These are phyloP conservation scores for Drosophila cyrtoloma DNA, from an alignment of 2,888 invertebrate species.

Conservation along the genomic window DNA sequence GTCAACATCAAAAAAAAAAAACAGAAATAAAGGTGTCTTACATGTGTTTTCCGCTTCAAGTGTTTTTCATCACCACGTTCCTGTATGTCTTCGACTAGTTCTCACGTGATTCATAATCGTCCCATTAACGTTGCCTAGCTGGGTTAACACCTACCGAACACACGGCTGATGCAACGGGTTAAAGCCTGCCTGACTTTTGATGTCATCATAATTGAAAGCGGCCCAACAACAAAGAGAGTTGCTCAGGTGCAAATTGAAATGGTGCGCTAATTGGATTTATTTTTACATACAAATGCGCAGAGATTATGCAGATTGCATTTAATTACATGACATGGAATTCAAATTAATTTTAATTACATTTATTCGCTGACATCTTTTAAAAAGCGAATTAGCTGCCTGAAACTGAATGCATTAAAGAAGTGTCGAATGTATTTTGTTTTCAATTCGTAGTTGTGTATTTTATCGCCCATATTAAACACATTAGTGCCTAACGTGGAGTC, in stretches of 20 bases:
- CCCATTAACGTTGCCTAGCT: constrained; percentile 49
- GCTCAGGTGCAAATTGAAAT: background rate
- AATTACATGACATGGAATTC: background rate
- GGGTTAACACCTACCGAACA: constrained; percentile 10
- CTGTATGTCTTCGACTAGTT: constrained; percentile 27
- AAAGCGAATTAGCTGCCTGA: background rate
- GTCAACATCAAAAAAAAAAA: background rate
- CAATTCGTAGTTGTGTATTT: background rate
- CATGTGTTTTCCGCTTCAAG: constrained; percentile 55
- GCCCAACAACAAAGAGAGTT: constrained; percentile 6
- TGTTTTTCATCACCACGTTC: constrained; percentile 19
- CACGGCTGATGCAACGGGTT: background rate
- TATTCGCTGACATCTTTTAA: background rate
- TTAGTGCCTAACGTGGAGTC: background rate
- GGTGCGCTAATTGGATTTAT: constrained; percentile 2
- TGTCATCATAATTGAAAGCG: constrained; percentile 13
- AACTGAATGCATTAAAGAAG: background rate
- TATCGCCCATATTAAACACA: background rate
- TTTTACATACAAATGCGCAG: background rate
- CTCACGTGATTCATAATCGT: constrained; percentile 57
- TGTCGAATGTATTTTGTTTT: background rate
- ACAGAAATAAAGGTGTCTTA: constrained; percentile 44
- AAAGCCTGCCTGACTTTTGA: background rate
- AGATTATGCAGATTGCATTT: constrained; percentile 7
- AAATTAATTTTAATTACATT: background rate